Percentiles rank a stretch among this genome's conserved stretches.
Conservation (phyloP, 2,797 vertebrate genomes). For the Helicolenus hilgendorfi region DNA sequence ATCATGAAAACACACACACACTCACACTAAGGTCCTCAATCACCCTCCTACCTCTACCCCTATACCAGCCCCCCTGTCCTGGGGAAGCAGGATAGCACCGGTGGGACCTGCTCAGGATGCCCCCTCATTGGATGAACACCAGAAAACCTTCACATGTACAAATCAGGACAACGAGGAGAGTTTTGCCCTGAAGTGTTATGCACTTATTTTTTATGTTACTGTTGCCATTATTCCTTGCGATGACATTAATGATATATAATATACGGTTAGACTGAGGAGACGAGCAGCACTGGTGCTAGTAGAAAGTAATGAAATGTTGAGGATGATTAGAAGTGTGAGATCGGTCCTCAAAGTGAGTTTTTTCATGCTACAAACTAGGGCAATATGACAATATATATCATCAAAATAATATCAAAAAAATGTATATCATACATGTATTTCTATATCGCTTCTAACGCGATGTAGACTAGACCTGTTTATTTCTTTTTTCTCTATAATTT, state of each 20-base stretch:
- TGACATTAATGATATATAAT: slow-evolving; percentile 13
- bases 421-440: no score
- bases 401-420: no score
- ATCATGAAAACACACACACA: slow-evolving; percentile 53
- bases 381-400: no score
- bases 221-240: slow-evolving; percentile 7
- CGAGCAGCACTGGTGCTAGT: neutral
- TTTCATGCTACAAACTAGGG: neutral
- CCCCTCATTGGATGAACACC: slow-evolving; percentile 61
- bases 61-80: slow-evolving; percentile 50
- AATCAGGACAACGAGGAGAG: slow-evolving; percentile 55
- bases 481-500: no score
- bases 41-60: slow-evolving; percentile 56
- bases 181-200: slow-evolving; percentile 36
- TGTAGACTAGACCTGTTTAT: no score
- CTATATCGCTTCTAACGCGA: no score
- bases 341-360: slow-evolving; percentile 1
- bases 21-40: slow-evolving; percentile 65
- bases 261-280: neutral
- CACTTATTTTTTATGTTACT: slow-evolving; percentile 16
- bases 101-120: slow-evolving; percentile 58
- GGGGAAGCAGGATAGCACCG: slow-evolving; percentile 65
- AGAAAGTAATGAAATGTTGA: neutral
- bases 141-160: slow-evolving; percentile 50
- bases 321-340: neutral